Evolutionary conservation across 2,797 vertebrate species (phyloP).

Genomic region (Anableps anableps): DNA sequence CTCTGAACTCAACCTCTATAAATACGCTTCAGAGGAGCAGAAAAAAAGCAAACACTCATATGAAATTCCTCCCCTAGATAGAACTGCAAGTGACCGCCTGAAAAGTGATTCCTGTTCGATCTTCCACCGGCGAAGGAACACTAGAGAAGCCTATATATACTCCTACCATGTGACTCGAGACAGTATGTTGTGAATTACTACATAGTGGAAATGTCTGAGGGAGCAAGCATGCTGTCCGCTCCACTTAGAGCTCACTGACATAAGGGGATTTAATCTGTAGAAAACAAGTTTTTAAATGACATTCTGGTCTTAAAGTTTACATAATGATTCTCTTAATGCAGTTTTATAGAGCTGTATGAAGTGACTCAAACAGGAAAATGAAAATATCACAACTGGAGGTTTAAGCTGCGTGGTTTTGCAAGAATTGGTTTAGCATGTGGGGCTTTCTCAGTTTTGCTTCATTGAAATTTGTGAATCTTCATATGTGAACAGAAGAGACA

Average conservation of each 20-base stretch:
- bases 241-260: slow-evolving; percentile 36
- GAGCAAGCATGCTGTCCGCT: slow-evolving; percentile 50
- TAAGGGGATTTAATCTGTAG: slow-evolving; percentile 15
- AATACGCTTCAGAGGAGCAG: slow-evolving; percentile 67
- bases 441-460: slow-evolving; percentile 27
- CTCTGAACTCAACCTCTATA: slow-evolving; percentile 71
- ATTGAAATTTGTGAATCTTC: slow-evolving; percentile 1
- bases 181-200: slow-evolving; percentile 65
- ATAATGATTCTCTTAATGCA: neutral
- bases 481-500: neutral
- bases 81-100: slow-evolving; percentile 46
- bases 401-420: slow-evolving; percentile 32
- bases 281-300: slow-evolving; percentile 27
- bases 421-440: neutral
- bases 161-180: slow-evolving; percentile 46
- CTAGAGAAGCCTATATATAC: slow-evolving; percentile 65
- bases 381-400: slow-evolving; percentile 17
- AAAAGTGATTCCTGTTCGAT: slow-evolving; percentile 43
- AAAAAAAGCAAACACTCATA: slow-evolving; percentile 57
- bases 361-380: slow-evolving; percentile 8
- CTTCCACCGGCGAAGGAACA: slow-evolving; percentile 39
- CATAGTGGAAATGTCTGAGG: slow-evolving; percentile 65
- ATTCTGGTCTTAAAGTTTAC: slow-evolving; percentile 4
- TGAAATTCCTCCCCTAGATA: slow-evolving; percentile 61
- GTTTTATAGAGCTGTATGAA: slow-evolving; percentile 11